These are phyloP conservation scores for Xyliphius kryptos DNA, from an alignment of 2,113 vertebrate genomes.

Conservation along the genomic window DNA sequence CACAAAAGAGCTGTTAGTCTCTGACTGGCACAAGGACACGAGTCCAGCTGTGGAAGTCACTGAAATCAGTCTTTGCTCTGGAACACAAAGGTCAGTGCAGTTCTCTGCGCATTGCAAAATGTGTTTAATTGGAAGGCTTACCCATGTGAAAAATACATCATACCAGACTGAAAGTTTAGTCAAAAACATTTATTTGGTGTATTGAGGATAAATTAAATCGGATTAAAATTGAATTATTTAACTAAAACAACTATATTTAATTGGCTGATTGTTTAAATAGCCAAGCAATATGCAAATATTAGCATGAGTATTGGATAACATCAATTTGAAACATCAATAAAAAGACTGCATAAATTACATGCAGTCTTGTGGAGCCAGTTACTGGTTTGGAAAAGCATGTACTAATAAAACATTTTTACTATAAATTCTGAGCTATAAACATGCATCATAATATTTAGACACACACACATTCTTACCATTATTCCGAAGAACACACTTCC, in stretches of 20 bases:
- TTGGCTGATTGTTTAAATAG: too few relatives aligned
- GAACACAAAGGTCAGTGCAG: conserved; percentile 5
- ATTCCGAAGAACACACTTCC: conserved; percentile 70
- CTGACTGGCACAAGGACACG: background rate
- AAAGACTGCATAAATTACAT: too few relatives aligned
- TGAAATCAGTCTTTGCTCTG: background rate
- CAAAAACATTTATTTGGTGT: too few relatives aligned
- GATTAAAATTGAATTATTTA: too few relatives aligned
- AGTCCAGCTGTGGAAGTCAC: conserved; percentile 24
- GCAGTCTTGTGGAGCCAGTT: too few relatives aligned
- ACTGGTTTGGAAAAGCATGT: too few relatives aligned
- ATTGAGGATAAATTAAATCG: too few relatives aligned
- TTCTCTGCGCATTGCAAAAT: background rate
- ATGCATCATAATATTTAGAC: background rate
- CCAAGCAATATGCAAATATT: too few relatives aligned
- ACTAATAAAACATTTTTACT: too few relatives aligned
- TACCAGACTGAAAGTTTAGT: background rate
- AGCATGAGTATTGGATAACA: too few relatives aligned
- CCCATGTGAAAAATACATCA: background rate
- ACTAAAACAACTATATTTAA: too few relatives aligned
- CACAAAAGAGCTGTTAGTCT: background rate
- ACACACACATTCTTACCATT: conserved; percentile 51
- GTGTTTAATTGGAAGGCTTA: background rate
- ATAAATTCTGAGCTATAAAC: background rate
- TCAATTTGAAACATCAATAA: too few relatives aligned